A percentile compares a stretch with the other conserved stretches of the same genome.
phyloP scores from a whole-genome alignment of 1,140 invertebrate species.

The Nymphalis io region DNA sequence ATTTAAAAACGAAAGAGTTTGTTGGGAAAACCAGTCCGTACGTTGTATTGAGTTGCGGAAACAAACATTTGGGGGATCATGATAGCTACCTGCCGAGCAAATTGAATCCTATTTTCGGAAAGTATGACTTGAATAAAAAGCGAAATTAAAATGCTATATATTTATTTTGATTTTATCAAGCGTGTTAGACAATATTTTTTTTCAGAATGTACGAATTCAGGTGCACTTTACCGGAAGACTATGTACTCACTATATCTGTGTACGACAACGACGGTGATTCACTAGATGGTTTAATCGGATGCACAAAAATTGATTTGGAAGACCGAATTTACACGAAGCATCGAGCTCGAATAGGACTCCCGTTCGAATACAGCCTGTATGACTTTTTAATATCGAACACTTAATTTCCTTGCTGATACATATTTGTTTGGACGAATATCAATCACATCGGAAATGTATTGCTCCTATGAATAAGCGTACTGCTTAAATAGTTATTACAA shows the following conservation, averaged over 20 bases:
- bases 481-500: no score
- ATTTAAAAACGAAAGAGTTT: constrained; percentile 87
- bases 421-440: no score
- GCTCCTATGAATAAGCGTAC: no score
- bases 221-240: constrained; percentile 85
- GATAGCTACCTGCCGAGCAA: constrained; percentile 89
- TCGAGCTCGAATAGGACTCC: constrained; percentile 88
- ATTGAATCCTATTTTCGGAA: constrained; percentile 93
- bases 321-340: constrained; percentile 91
- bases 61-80: constrained; percentile 85
- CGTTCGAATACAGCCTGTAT: constrained; percentile 85
- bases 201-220: constrained; percentile 89
- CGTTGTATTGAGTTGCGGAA: constrained; percentile 85
- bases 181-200: constrained; percentile 12
- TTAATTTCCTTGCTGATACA: no score
- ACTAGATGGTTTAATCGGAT: constrained; percentile 90
- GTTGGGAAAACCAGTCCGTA: constrained; percentile 91
- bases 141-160: no score
- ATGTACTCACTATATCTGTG: constrained; percentile 86
- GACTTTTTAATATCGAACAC: constrained; percentile 10
- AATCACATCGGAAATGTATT: no score
- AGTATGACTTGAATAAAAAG: constrained; percentile 38
- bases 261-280: constrained; percentile 88
- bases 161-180: neutral
- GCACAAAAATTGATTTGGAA: constrained; percentile 92